Percentiles rank a stretch among this genome's conserved stretches.
phyloP scores from a whole-genome alignment of 2,113 vertebrate species.

The Gorsachius goisagi region DNA sequence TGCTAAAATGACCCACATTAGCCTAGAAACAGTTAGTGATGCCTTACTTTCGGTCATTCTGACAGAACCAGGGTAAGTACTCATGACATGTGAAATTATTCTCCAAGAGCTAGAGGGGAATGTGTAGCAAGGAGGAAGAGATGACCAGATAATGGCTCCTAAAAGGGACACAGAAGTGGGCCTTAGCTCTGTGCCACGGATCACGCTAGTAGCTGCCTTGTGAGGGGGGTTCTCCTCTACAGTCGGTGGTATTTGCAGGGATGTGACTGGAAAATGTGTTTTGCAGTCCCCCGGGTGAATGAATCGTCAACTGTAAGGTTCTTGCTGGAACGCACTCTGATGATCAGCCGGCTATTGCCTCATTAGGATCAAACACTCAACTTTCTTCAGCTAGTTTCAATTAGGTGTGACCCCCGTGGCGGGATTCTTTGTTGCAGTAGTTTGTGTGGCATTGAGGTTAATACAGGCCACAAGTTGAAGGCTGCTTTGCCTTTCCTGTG shows the following conservation, averaged over 20 bases:
- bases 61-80: background rate
- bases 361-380: background rate
- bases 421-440: background rate
- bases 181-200: background rate
- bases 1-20: background rate
- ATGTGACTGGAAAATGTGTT: background rate
- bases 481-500: background rate
- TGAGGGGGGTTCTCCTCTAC: background rate
- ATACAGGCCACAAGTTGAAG: background rate
- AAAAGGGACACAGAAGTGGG: background rate
- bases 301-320: background rate
- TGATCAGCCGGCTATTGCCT: background rate
- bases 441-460: background rate
- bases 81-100: background rate
- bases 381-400: background rate
- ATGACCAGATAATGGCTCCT: background rate
- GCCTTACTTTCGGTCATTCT: background rate
- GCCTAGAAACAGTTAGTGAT: background rate
- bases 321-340: background rate
- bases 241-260: background rate
- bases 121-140: background rate
- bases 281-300: background rate
- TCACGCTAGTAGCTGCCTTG: background rate
- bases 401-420: background rate
- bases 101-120: background rate